phyloP scores from a whole-genome alignment of 2,113 vertebrate species.

The Bucco capensis region DNA sequence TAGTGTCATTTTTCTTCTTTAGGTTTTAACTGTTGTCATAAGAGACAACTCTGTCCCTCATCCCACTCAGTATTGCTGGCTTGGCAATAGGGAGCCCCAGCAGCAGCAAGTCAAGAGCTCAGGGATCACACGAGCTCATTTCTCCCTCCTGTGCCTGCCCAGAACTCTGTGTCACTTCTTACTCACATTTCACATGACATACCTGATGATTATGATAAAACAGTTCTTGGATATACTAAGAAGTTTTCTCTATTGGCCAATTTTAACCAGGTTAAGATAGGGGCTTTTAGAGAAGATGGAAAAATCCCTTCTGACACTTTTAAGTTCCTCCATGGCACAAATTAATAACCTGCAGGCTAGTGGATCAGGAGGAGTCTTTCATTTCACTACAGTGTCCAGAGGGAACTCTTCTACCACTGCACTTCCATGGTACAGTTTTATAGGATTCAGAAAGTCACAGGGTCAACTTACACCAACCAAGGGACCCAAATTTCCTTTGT shows the following conservation, averaged over 20 bases:
- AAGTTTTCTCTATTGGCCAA: background rate
- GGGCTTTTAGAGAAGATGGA: background rate
- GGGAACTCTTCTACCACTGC: background rate
- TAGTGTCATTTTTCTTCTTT: background rate
- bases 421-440: background rate
- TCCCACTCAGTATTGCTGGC: background rate
- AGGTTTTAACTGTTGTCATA: background rate
- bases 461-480: background rate
- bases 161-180: background rate
- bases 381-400: background rate
- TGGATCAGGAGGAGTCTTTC: background rate
- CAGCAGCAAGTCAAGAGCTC: background rate
- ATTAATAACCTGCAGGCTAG: constrained; percentile 3
- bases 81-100: background rate
- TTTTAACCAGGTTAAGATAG: background rate
- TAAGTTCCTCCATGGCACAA: background rate
- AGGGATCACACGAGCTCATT: background rate
- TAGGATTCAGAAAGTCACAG: background rate
- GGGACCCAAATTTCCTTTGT: background rate
- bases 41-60: background rate
- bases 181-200: background rate
- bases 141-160: background rate
- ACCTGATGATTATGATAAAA: background rate
- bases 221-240: background rate
- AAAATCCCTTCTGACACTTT: constrained; percentile 40